phyloP scores from a whole-genome alignment of 2,113 vertebrate genomes.

The Anhinga rufa region DNA sequence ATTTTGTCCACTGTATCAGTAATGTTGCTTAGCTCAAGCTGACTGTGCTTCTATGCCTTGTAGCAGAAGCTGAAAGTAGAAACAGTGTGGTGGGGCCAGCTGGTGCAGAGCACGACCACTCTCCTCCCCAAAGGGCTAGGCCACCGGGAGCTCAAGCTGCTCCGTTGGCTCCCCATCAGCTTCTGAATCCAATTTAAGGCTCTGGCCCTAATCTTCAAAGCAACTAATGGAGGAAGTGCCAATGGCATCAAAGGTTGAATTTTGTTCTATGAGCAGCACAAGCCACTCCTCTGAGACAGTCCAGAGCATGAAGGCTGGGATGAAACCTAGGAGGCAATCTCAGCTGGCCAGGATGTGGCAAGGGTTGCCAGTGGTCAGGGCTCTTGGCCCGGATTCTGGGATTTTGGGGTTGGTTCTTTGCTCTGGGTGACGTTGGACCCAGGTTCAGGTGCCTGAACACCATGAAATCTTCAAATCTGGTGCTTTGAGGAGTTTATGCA shows the following conservation, averaged over 20 bases:
- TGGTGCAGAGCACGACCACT: neutral
- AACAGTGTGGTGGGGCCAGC: neutral
- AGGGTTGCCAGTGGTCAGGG: neutral
- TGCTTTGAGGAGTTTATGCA: neutral
- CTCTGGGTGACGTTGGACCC: neutral
- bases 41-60: neutral
- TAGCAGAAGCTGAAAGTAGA: neutral
- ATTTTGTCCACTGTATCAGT: neutral
- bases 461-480: neutral
- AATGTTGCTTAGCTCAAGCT: neutral
- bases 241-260: constrained; percentile 33
- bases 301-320: neutral
- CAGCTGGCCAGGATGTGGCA: neutral
- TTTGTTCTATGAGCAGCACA: constrained; percentile 13
- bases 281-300: neutral
- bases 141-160: neutral
- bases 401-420: neutral
- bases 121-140: neutral
- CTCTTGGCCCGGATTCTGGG: neutral
- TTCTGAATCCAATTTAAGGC: neutral
- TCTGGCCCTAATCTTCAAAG: constrained; percentile 50
- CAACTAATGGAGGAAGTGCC: constrained; percentile 16
- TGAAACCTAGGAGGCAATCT: neutral
- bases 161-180: constrained; percentile 18
- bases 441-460: neutral